Base-by-base conservation (phyloP, 2,888 invertebrate species). In the Tetramorium bicarinatum region DNA sequence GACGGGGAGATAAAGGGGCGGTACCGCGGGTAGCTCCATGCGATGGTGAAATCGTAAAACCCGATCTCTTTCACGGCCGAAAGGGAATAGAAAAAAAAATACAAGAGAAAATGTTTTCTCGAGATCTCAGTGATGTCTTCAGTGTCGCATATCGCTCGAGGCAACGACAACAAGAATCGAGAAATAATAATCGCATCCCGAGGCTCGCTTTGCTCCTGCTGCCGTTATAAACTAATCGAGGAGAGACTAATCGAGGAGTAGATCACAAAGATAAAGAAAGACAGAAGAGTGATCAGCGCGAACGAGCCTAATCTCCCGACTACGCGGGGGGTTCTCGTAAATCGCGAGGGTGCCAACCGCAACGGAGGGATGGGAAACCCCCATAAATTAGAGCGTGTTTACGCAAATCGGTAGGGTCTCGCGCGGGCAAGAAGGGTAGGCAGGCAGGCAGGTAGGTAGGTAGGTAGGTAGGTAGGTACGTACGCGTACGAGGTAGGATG, bases 301-400 rank as follows among this genome's bases (percentile, higher is more conserved):
- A 34, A 82, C 71, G 66, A 64, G 82, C 56, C 75, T 85, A 87
- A 89, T 89, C 87, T 84, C 41, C 29, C 7, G 8, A 49, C 59
- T 61, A 66, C 72, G 79, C 34, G 82, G 75, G 69, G 25, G 59
- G 67, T 82, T 66, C 69, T 62, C 83, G 87, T 88, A 86, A 88
- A 87, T 88, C 74, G 85, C 62, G 82, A 84, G 88, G 86, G 82
- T 79, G 85, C 76, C 67, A 82, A 52, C 52, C 64, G 52, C 85
- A 80, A 85, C 80, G 82, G 71, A 59, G 83, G 67, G 82, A 82
- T 21, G 72, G 2, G 52, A 80, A 81, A 72, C 81, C 85, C 75
- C 85, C 88, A 91, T 91, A 91, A 91, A 91, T 91, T 90, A 89
- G 77, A 88, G 81, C 84, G 80, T 89, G 88, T 92, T 93, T 92